These are phyloP conservation scores for Alviniconcha marisindica DNA, from an alignment of 1,140 invertebrate genomes.

Conservation along the genomic window DNA sequence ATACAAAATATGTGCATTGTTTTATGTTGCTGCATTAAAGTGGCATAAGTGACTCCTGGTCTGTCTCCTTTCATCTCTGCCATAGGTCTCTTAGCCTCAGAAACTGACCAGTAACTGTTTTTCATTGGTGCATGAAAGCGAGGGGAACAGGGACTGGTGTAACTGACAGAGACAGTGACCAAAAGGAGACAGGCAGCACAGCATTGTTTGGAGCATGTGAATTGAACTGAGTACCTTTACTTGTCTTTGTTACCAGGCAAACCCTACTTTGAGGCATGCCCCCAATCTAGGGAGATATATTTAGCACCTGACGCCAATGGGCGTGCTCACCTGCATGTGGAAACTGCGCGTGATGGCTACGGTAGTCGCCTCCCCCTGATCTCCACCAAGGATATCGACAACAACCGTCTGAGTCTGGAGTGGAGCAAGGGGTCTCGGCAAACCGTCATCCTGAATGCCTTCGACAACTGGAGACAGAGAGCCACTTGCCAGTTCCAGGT, in stretches of 20 bases:
- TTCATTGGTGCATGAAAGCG: no score
- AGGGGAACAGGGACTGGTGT: no score
- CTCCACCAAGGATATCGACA: conserved; percentile 52
- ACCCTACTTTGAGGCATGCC: conserved; percentile 60
- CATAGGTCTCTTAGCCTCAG: no score
- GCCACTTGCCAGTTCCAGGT: conserved; percentile 57
- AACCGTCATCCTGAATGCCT: conserved; percentile 51
- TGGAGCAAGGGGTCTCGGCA: conserved; percentile 48
- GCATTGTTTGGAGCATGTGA: no score
- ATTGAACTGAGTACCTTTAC: no score
- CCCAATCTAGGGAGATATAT: conserved; percentile 31
- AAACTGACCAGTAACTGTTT: no score
- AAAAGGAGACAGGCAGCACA: no score
- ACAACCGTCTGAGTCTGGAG: conserved; percentile 48
- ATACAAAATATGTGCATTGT: no score
- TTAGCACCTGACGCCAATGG: conserved; percentile 41
- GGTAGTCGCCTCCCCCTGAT: conserved; percentile 47
- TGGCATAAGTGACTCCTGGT: no score
- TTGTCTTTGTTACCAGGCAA: conserved; percentile 33
- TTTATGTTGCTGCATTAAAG: no score
- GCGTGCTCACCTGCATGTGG: conserved; percentile 44
- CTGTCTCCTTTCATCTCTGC: no score
- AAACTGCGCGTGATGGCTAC: conserved; percentile 51
- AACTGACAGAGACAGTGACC: no score
- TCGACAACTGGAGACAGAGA: conserved; percentile 51